A percentile compares a stretch with the other conserved stretches of the same genome.
phyloP scores from a whole-genome alignment of 2,797 vertebrate species.

The Pseudochromis fuscus region DNA sequence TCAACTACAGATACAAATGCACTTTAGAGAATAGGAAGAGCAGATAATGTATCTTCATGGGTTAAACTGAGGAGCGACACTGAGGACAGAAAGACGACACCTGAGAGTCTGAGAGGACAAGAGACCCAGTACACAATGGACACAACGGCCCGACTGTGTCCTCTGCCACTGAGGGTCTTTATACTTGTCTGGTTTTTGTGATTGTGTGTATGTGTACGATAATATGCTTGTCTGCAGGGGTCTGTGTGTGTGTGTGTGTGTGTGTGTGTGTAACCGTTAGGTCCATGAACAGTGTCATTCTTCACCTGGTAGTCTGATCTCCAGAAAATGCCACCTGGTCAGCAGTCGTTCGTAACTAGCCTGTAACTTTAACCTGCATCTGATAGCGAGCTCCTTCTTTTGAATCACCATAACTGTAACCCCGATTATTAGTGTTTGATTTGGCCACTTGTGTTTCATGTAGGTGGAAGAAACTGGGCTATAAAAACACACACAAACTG shows the following conservation, averaged over 20 bases:
- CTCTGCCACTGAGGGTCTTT: conserved; percentile 24
- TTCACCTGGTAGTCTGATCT: conserved; percentile 47
- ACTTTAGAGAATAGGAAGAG: conserved; percentile 2
- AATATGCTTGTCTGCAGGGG: conserved; percentile 30
- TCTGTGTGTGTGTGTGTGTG: conserved; percentile 8
- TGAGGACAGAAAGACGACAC: conserved; percentile 51
- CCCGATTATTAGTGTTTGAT: neutral
- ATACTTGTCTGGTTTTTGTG: conserved; percentile 33
- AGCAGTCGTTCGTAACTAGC: neutral
- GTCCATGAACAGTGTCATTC: conserved; percentile 24
- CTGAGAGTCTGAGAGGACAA: conserved; percentile 38
- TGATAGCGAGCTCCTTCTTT: neutral
- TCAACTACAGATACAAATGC: neutral
- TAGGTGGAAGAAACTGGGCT: neutral
- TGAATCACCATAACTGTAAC: neutral
- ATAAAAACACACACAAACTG: neutral
- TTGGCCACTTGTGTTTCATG: neutral
- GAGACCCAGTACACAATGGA: conserved; percentile 40
- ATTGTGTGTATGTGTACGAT: conserved; percentile 21
- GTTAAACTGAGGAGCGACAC: conserved; percentile 28
- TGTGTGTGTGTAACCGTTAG: conserved; percentile 7
- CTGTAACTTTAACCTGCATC: neutral
- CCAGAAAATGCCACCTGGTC: conserved; percentile 56
- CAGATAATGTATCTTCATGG: conserved; percentile 2
- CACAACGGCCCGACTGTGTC: conserved; percentile 58